Percentiles rank a stretch among this genome's conserved stretches.
Conservation (phyloP, 2,797 vertebrate species). For the Phaenicophaeus curvirostris region DNA sequence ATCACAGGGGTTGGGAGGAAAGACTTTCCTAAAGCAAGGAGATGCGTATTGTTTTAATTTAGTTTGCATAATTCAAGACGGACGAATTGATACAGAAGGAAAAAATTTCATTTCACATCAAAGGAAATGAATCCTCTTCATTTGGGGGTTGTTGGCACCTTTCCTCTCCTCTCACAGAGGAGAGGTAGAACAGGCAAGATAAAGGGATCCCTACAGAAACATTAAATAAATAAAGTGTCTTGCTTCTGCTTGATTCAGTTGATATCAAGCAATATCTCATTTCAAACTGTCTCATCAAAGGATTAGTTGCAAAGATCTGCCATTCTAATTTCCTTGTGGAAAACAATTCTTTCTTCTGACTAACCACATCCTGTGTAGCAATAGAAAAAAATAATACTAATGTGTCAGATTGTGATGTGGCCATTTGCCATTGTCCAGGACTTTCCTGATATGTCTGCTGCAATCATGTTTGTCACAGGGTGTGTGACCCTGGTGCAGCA, state of each 20-base stretch:
- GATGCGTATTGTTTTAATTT: not conserved
- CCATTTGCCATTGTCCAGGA: not conserved
- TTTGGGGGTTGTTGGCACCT: not conserved
- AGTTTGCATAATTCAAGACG: not conserved
- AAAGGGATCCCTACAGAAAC: not conserved
- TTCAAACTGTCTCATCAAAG: not conserved
- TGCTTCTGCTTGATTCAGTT: not conserved
- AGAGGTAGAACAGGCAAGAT: not conserved
- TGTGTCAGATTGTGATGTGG: not conserved
- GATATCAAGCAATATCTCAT: not conserved
- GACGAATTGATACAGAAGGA: not conserved
- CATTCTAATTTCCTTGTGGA: not conserved
- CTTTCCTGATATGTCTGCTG: not conserved
- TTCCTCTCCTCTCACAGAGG: not conserved
- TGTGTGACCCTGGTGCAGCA: accelerated
- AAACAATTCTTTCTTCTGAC: not conserved
- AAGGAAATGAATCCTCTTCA: not conserved
- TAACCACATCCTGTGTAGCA: not conserved
- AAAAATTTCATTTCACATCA: not conserved
- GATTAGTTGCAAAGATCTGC: not conserved
- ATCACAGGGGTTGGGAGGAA: not conserved
- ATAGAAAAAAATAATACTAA: not conserved
- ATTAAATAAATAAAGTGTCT: not conserved
- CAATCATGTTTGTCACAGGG: not conserved
- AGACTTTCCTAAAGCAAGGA: not conserved